Evolutionary conservation across 2,888 invertebrate genomes (phyloP).

Genomic region (Ptilodon capucinus): DNA sequence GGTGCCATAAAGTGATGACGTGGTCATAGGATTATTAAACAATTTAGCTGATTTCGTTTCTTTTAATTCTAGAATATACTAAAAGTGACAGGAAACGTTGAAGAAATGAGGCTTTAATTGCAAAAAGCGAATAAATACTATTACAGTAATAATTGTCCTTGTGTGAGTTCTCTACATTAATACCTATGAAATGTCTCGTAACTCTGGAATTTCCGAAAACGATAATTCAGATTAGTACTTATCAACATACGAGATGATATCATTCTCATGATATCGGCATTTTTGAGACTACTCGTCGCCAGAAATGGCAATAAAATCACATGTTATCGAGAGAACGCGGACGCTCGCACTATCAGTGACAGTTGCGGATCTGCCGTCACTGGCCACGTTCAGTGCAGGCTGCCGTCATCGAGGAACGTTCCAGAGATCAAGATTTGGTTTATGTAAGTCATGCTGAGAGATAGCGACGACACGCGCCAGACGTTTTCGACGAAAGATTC

Average conservation of each 20-base stretch:
- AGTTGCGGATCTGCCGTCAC: not conserved
- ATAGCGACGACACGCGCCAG: not conserved
- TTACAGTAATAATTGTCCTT: too few species aligned
- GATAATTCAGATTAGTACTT: not conserved
- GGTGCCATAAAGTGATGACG: too few species aligned
- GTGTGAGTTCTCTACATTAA: too few species aligned
- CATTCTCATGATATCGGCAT: not conserved
- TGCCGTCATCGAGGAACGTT: not conserved
- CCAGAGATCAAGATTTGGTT: not conserved
- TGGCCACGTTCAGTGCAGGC: not conserved
- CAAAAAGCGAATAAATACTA: too few species aligned
- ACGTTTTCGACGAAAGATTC: not conserved
- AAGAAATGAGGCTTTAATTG: too few species aligned
- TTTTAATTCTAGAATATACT: too few species aligned
- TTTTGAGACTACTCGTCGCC: not conserved
- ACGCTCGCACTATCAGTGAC: not conserved
- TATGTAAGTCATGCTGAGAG: not conserved
- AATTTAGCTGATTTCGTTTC: too few species aligned
- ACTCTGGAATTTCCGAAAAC: not conserved
- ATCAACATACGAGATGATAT: not conserved
- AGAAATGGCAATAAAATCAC: not conserved
- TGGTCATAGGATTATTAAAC: too few species aligned
- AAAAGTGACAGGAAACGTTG: too few species aligned
- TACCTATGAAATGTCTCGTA: not conserved
- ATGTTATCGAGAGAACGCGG: not conserved